Evolutionary conservation across 2,888 invertebrate species (phyloP), one percentile per base, ranked within the genome.

Genomic region (Theretra japonica): DNA sequence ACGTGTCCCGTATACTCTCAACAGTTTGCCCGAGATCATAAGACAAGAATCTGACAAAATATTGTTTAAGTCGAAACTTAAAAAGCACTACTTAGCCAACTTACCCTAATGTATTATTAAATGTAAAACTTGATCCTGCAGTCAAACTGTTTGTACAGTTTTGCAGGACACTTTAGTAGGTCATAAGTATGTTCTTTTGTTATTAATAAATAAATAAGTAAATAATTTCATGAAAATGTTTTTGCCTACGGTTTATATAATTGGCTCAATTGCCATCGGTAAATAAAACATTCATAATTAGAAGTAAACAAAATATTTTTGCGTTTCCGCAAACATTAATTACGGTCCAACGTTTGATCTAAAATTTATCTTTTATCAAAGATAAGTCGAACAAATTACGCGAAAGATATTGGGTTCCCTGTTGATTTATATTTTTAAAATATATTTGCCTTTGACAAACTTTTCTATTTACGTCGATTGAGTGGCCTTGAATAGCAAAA

Each of bases 281-380:
- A 19, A 50, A 50, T 2, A 19, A 50, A 4, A 50, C 19, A 50
- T 4, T 4, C 2, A 19, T 50, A 19, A 50, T 50, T 19, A 5
- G 19, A 19, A 50, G 19, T 19, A 50, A 50, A 50, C 50, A 4
- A 48, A n/a, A 48, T 15, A 8, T 15, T 58, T 25, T 58, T 58
- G 8, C 17, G 4, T 58, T 58, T 28, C 6, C 25, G 15, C 25
- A 25, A 58, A 28, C 59, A 59, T 59, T 28, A 28, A 28, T 59
- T 28, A 59, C 25, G 28, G 5, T 5, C 48, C 15, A 58, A 17
- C 28, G 33, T 30, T 71, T 68, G 68, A 68, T n/a, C 60, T 58
- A 60, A 71, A 70, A 72, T 70, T 73, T 72, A 73, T 72, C 68
- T 72, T 71, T 28, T 62, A 30, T 71, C 48, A 41, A 71, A 72